Conservation (phyloP, 2,888 invertebrate genomes). For the Helobdella robusta region DNA sequence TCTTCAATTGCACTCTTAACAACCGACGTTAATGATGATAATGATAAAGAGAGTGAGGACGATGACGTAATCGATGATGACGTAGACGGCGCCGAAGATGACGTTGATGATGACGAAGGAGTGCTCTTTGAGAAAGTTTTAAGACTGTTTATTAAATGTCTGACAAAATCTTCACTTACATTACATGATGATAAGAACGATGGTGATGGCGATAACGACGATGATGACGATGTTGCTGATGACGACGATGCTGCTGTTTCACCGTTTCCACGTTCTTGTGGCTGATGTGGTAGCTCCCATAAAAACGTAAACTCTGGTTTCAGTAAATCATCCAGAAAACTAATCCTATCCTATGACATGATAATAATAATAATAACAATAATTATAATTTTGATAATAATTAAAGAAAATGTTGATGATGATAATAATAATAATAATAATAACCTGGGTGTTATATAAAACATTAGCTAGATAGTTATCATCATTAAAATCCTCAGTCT, state of each 20-base stretch:
- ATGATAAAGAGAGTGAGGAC: not conserved
- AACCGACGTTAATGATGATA: not conserved
- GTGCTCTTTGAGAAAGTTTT: no score
- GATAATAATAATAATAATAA: no score
- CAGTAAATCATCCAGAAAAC: constrained; percentile 24
- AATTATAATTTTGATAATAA: no score
- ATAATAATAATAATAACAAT: not conserved
- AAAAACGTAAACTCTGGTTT: constrained; percentile 28
- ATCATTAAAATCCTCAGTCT: no score
- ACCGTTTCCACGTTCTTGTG: not conserved
- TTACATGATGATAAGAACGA: no score
- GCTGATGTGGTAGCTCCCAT: constrained; percentile 19
- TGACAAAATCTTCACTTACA: no score
- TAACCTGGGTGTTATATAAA: no score
- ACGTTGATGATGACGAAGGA: not conserved
- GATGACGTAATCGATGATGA: not conserved
- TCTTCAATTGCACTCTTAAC: no score
- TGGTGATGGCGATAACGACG: not conserved
- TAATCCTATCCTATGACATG: constrained; percentile 25
- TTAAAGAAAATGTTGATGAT: no score
- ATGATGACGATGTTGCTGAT: not conserved
- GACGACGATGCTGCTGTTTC: constrained; percentile 1
- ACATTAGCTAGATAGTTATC: no score
- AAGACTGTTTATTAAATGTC: no score
- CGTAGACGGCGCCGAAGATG: not conserved